Percentiles rank a stretch among this genome's conserved stretches.
Conservation (phyloP, 2,888 invertebrate species). For the Mechanitis messenoides region DNA sequence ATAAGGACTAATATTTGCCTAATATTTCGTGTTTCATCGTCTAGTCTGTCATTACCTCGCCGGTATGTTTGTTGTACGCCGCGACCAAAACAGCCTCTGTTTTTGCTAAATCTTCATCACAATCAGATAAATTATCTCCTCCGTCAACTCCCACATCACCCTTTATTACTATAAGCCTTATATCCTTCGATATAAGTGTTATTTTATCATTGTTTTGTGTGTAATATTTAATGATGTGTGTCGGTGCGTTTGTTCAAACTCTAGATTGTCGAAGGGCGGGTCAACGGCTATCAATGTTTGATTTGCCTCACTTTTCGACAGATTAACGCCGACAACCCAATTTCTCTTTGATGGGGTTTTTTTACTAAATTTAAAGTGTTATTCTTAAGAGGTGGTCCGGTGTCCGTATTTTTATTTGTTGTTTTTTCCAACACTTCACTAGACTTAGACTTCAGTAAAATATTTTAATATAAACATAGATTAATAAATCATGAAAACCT, state of each 20-base stretch:
- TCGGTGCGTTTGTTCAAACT: conserved; percentile 20
- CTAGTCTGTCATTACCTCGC: conserved; percentile 36
- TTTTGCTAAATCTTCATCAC: conserved; percentile 20
- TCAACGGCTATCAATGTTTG: conserved; percentile 29
- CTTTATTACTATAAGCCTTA: conserved; percentile 7
- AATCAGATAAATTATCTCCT: background rate
- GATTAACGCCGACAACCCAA: conserved; percentile 31
- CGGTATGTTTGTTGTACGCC: conserved; percentile 35
- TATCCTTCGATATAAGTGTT: background rate
- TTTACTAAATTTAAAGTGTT: conserved; percentile 10
- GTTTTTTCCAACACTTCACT: background rate
- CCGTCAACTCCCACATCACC: conserved; percentile 1
- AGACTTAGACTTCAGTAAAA: no score
- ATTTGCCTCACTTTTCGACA: conserved; percentile 31
- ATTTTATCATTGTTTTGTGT: conserved; percentile 16
- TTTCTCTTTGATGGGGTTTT: conserved; percentile 25
- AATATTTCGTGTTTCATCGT: conserved; percentile 31
- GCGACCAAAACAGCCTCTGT: conserved; percentile 26
- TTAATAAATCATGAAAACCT: background rate
- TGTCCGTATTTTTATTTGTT: background rate
- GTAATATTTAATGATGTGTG: conserved; percentile 9
- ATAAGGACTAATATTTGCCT: conserved; percentile 35
- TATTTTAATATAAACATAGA: no score
- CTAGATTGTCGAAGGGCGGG: conserved; percentile 23
- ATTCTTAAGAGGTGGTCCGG: background rate